Evolutionary conservation across 2,797 vertebrate genomes (phyloP).

Genomic region (Hyperoplus immaculatus): DNA sequence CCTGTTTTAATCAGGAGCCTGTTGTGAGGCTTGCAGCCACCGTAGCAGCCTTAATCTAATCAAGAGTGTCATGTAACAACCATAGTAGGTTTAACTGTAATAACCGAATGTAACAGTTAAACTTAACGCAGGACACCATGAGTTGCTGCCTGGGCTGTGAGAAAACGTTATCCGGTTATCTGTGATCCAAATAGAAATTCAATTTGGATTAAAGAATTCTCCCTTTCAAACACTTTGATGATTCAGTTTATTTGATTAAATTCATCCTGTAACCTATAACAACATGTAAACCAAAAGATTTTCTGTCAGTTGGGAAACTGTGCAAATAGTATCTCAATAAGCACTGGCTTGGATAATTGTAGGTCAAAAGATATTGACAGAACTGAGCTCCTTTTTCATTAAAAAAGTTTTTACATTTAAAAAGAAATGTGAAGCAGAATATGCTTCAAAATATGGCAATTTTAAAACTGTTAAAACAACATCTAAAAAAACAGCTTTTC

Average conservation of each 20-base stretch:
- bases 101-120: conserved; percentile 45
- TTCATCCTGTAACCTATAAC: not conserved
- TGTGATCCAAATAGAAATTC: conserved; percentile 15
- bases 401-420: not conserved
- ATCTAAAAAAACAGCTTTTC: too few relatives aligned
- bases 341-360: not conserved
- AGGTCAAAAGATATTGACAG: not conserved
- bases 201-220: conserved; percentile 30
- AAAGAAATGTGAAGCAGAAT: not conserved
- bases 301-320: not conserved
- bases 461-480: not conserved
- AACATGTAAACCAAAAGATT: conserved; percentile 1
- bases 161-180: conserved; percentile 13
- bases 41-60: conserved; percentile 55
- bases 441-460: not conserved
- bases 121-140: conserved; percentile 15
- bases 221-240: conserved; percentile 7
- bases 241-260: conserved; percentile 9
- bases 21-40: conserved; percentile 54
- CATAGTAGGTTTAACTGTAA: conserved; percentile 24
- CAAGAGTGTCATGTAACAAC: conserved; percentile 28
- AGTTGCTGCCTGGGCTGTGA: not conserved
- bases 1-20: conserved; percentile 53
- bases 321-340: not conserved
- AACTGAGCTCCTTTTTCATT: not conserved